Conservation (phyloP, 2,113 vertebrate species). For the Cyprinodon tularosa region DNA sequence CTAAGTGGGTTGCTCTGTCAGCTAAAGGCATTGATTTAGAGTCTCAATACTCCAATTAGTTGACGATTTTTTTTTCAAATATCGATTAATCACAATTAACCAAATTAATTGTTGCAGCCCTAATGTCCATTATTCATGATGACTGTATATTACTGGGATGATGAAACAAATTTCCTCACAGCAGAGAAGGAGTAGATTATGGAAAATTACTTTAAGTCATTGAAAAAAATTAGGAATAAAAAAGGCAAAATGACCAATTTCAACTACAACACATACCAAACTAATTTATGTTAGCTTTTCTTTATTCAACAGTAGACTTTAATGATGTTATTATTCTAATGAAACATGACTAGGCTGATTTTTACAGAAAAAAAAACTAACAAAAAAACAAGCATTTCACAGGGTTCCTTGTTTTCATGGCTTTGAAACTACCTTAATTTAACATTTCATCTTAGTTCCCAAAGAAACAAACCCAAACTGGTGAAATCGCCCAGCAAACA, state of each 20-base stretch:
- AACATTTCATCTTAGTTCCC: not conserved
- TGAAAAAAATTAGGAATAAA: not conserved
- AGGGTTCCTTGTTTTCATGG: not conserved
- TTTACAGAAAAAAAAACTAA: not conserved
- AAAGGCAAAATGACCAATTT: not conserved
- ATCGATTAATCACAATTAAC: no score
- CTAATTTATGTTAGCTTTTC: not conserved
- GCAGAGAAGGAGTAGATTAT: not conserved
- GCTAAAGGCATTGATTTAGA: no score
- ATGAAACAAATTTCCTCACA: not conserved
- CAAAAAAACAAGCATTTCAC: not conserved
- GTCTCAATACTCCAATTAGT: no score
- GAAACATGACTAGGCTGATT: not conserved
- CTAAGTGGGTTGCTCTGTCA: no score
- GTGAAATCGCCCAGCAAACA: conserved; percentile 10
- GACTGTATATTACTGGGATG: not conserved
- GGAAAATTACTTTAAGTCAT: not conserved
- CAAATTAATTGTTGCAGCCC: no score
- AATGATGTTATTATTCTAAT: not conserved
- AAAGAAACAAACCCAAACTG: conserved; percentile 12
- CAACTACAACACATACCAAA: not conserved
- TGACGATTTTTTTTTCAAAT: no score
- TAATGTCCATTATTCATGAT: not conserved
- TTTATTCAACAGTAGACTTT: not conserved
- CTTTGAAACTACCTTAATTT: not conserved